Base-by-base conservation (phyloP, 2,797 vertebrate species). In the Pangasius djambal region DNA sequence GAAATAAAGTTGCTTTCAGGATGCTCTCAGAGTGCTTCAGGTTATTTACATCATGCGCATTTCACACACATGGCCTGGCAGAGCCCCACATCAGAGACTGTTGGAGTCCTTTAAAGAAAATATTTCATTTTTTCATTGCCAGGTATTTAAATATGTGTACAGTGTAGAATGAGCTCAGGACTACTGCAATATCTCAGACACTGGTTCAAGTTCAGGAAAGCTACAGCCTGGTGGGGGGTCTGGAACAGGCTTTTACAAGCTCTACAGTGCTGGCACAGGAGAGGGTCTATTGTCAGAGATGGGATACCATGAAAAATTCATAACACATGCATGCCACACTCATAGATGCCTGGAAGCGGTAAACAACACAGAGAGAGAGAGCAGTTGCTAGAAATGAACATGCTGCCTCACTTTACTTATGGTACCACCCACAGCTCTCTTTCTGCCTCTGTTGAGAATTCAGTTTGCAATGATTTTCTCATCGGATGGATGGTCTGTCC, bases 251-350 rank as follows among this genome's bases (percentile, higher is more conserved):
- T 94, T 91, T 93, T 92, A 91, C 93, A 93, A 94, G 92, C 93
- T 93, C 87, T 81, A 75, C 86, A 81, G 88, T 90, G 89, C 92
- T 92, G 92, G 87, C 90, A 70, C 91, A 90, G 90, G 91, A 91
- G 81, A 74, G 89, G 94, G 89, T 91, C 95, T 94, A 89, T 94
- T 93, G 92, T 92, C 84, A 92, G 89, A 79, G 70, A 86, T 88
- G 92, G 91, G 83, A 93, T 91, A 91, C 85, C 89, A 93, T 95
- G 91, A 91, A 94, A 93, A 93, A 95, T 96, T 93, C 91, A 94
- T 94, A 89, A 88, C 92, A 90, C 90, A 92, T 92, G 92, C 87
- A 91, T 92, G 92, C 86, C 91, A 89, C 87, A 92, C 40, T 83
- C 86, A 87, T 91, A 90, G 90, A 74, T 86, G 59, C 88, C 74